Evolutionary conservation across 2,113 vertebrate species (phyloP).

Genomic region (Thalassoma bifasciatum): DNA sequence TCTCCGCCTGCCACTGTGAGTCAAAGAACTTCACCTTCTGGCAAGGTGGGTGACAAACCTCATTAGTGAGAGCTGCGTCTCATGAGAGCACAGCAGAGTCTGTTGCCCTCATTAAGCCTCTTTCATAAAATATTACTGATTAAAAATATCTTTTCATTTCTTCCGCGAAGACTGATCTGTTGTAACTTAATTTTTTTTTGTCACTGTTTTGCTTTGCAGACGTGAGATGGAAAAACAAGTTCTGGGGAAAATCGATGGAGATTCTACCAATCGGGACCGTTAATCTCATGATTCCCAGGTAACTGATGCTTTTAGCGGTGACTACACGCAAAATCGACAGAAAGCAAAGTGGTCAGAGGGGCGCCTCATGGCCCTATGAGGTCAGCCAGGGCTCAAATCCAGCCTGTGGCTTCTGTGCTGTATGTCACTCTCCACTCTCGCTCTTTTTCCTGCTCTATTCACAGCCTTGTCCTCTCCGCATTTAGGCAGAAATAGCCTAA

Average conservation of each 20-base stretch:
- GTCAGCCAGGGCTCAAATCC: too few species aligned
- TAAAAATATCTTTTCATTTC: background rate
- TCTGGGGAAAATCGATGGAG: slow-evolving; percentile 99
- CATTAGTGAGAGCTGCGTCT: slow-evolving; percentile 30
- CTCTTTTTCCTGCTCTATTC: too few species aligned
- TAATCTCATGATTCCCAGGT: slow-evolving; percentile 95
- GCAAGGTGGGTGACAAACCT: slow-evolving; percentile 88
- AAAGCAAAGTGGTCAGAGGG: too few species aligned
- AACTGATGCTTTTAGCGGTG: slow-evolving; percentile 52
- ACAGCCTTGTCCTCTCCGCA: too few species aligned
- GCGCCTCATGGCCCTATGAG: too few species aligned
- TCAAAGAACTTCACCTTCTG: slow-evolving; percentile 99
- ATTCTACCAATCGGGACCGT: slow-evolving; percentile 95
- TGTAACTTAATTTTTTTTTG: background rate
- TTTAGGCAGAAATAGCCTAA: too few species aligned
- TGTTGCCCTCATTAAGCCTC: slow-evolving; percentile 1
- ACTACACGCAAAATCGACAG: too few species aligned
- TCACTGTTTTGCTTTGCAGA: slow-evolving; percentile 81
- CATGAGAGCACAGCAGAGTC: slow-evolving; percentile 16
- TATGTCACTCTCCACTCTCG: too few species aligned
- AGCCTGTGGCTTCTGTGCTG: too few species aligned
- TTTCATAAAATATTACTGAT: background rate
- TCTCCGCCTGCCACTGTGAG: slow-evolving; percentile 99
- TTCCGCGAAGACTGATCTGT: too few species aligned
- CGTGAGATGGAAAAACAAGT: slow-evolving; percentile 99